Evolutionary conservation across 2,113 vertebrate species (phyloP), one percentile per base, ranked within the genome.

Genomic region (Chaetodon trifascialis): DNA sequence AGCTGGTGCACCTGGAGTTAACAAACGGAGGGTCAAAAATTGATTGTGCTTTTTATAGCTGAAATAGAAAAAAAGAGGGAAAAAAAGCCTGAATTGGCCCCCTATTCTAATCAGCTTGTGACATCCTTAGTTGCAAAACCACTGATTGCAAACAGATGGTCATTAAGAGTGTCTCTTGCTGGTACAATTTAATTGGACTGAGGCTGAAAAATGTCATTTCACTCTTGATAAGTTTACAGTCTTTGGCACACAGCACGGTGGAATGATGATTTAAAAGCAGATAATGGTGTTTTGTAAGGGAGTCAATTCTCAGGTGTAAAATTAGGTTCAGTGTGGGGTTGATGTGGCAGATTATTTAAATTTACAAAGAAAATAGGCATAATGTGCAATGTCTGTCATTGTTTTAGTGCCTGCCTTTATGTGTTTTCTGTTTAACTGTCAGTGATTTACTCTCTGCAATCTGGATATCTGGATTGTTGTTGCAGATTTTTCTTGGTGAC

Each of bases 131-230:
- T 12, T 54, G 23, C 52, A 16, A n/a, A 70, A 63, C 5, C 4
- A 4, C 23, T 21, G 62, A 49, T 52, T 71, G 58, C 56, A 59
- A 66, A 49, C 78, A 72, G 73, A 52, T 71, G 58, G 58, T 64
- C 14, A 59, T 67, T 23, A 58, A 21, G 9, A 67, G 19, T 44
- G 34, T 40, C n/a, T 76, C 16, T 44, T 38, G 9, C 11, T 65
- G 11, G 19, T 60, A 12, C 14, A 14, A 54, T 60, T 66, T 46
- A 19, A 56, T 76, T 38, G 10, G 19, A 10, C 38, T 55, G 8
- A 65, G 23, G 10, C 10, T 51, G 14, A 17, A 58, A 76, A 67
- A 62, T 73, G 12, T 59, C 0, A 36, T 47, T 36, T 62, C 58
- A 23, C 25, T 73, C 11, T 34, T 16, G 1, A 44, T 16, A n/a